Evolutionary conservation across 2,113 vertebrate species (phyloP), one percentile per base, ranked within the genome.

Genomic region (Anser cygnoides): DNA sequence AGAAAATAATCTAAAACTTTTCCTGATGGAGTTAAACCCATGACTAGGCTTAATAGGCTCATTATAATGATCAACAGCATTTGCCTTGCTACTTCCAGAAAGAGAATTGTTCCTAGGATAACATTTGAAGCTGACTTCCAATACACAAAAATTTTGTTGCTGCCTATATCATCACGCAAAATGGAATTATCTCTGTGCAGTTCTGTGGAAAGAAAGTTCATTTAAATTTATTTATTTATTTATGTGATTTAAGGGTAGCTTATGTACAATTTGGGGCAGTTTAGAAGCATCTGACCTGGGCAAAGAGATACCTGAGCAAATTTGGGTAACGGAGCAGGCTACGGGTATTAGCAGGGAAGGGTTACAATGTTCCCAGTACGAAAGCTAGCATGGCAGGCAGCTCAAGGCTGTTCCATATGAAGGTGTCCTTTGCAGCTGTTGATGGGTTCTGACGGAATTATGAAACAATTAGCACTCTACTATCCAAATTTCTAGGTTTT

Each of bases 1-100:
- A 96, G 91, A 91, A 94, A 95, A 94, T 76, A 88, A 95, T 89
- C 92, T 87, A 82, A 95, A 94, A 93, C 68, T 93, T 97, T 89
- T 94, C 80, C 73, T 94, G 76, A 91, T 91, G 91, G 84, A 94
- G 81, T 80, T 65, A 78, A 97, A 96, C 65, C 86, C 92, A 92
- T 92, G 95, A 90, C 79, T 84, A 81, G 89, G 76, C 83, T 90
- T 96, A 94, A 96, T 63, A 59, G 52, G 80, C 65, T 97, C 91
- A 78, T 93, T 89, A 71, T 86, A 84, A 93, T 94, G 66, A 89
- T 37, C 86, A 92, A 59, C 91, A 94, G 90, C 86, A 90, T 94
- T 52, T 86, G 76, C 79, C 85, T 94, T 9, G 1, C 55, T 71
- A 44, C 55, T 71, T 92, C 68, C 79, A 77, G 72, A n/a, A 93